phyloP scores from a whole-genome alignment of 1,140 invertebrate species.

The Zaprionus camerounensis region DNA sequence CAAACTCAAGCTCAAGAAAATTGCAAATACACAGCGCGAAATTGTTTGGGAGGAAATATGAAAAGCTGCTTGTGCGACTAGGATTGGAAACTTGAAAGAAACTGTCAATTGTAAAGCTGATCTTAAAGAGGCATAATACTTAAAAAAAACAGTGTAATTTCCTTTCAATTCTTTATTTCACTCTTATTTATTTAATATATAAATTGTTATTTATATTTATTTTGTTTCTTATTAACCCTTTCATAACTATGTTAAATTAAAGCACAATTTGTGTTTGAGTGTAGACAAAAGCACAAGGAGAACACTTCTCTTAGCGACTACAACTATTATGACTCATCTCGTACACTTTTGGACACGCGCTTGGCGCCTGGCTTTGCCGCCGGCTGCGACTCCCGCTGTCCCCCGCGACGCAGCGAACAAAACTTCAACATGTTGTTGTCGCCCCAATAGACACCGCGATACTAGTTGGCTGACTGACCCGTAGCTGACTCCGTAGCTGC shows the following conservation, averaged over 20 bases:
- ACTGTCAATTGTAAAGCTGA: neutral
- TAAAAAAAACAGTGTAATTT: too few relatives aligned
- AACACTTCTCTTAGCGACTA: constrained; percentile 44
- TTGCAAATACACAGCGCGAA: neutral
- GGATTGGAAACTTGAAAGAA: neutral
- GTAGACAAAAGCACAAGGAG: constrained; percentile 21
- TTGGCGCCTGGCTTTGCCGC: constrained; percentile 26
- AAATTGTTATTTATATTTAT: neutral
- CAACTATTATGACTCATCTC: constrained; percentile 24
- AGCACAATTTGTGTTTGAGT: constrained; percentile 31
- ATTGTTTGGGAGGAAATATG: neutral
- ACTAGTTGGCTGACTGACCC: constrained; percentile 16
- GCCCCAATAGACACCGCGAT: constrained; percentile 17
- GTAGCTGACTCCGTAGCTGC: neutral
- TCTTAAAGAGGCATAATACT: neutral
- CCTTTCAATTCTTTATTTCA: neutral
- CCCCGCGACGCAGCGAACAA: constrained; percentile 63
- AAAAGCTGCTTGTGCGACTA: neutral
- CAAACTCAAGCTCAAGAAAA: constrained; percentile 43
- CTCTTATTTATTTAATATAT: neutral
- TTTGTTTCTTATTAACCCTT: neutral
- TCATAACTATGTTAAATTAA: constrained; percentile 36
- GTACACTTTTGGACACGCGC: constrained; percentile 74
- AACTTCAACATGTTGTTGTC: constrained; percentile 65
- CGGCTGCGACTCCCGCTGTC: neutral